These are phyloP conservation scores for Pollenia labialis DNA, from an alignment of 2,888 invertebrate genomes.

Conservation along the genomic window DNA sequence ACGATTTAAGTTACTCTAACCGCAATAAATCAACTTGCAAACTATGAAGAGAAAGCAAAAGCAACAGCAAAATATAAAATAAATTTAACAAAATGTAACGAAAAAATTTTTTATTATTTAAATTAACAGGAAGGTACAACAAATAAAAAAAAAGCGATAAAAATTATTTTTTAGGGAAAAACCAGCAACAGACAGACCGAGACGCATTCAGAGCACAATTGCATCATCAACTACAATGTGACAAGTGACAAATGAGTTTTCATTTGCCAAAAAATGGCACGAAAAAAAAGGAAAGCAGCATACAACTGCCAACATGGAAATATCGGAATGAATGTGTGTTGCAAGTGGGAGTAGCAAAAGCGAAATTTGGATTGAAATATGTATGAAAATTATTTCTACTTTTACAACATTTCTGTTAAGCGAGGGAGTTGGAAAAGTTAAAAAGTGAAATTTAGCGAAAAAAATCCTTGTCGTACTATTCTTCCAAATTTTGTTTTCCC, in stretches of 20 bases:
- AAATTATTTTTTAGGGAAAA: conserved; percentile 1
- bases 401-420: conserved; percentile 16
- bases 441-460: conserved; percentile 66
- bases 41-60: conserved; percentile 46
- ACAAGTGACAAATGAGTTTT: conserved; percentile 74
- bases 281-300: not conserved
- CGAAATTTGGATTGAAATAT: conserved; percentile 41
- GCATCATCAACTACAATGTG: conserved; percentile 73
- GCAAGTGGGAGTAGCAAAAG: conserved; percentile 26
- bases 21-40: conserved; percentile 69
- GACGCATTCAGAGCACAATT: conserved; percentile 65
- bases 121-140: conserved; percentile 59
- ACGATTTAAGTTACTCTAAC: conserved; percentile 63
- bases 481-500: not conserved
- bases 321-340: not conserved
- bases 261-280: conserved; percentile 65
- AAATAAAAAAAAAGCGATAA: conserved; percentile 25
- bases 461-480: not conserved
- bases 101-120: conserved; percentile 34
- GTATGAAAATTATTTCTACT: conserved; percentile 8
- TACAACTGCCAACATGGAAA: conserved; percentile 18
- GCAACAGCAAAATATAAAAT: conserved; percentile 32
- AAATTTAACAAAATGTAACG: conserved; percentile 18
- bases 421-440: conserved; percentile 24
- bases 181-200: conserved; percentile 58